A percentile compares a stretch with the other conserved stretches of the same genome.
Evolutionary conservation across 2,888 invertebrate genomes (phyloP).

Genomic region (Oscheius sp.): DNA sequence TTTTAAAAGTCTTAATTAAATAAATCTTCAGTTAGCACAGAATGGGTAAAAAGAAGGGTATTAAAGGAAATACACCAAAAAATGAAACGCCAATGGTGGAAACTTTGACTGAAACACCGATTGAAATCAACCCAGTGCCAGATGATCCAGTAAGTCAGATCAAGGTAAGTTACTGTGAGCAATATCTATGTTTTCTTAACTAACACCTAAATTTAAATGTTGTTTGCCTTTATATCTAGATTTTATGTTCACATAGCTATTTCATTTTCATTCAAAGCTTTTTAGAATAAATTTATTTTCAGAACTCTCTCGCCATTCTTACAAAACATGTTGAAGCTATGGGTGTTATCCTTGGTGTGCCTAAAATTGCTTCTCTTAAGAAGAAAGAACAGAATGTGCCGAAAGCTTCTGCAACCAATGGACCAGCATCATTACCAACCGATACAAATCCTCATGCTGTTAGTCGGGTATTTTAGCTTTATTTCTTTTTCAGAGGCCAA

Average conservation of each 20-base stretch:
- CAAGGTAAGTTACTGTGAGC: conserved; percentile 34
- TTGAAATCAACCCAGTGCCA: neutral
- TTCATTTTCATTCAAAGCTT: neutral
- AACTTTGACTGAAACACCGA: neutral
- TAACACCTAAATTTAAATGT: too few relatives aligned
- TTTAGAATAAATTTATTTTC: conserved; percentile 21
- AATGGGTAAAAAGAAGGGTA: conserved; percentile 13
- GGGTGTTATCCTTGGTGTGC: conserved; percentile 37
- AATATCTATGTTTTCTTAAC: too few relatives aligned
- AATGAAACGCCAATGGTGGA: neutral
- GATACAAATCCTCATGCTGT: too few relatives aligned
- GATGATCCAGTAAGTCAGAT: conserved; percentile 32
- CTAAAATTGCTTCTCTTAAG: too few relatives aligned
- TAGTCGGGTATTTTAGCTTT: too few relatives aligned
- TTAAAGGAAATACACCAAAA: neutral
- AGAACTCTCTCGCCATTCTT: conserved; percentile 41
- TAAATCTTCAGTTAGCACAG: neutral
- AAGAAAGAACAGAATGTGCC: neutral
- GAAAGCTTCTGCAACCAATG: neutral
- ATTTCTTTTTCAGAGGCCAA: conserved; percentile 20
- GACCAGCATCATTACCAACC: too few relatives aligned
- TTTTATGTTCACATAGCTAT: conserved; percentile 5
- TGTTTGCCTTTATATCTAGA: neutral
- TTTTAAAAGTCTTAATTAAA: neutral
- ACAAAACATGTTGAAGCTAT: conserved; percentile 37